phyloP scores from a whole-genome alignment of 2,113 vertebrate genomes.

The Theropithecus gelada region DNA sequence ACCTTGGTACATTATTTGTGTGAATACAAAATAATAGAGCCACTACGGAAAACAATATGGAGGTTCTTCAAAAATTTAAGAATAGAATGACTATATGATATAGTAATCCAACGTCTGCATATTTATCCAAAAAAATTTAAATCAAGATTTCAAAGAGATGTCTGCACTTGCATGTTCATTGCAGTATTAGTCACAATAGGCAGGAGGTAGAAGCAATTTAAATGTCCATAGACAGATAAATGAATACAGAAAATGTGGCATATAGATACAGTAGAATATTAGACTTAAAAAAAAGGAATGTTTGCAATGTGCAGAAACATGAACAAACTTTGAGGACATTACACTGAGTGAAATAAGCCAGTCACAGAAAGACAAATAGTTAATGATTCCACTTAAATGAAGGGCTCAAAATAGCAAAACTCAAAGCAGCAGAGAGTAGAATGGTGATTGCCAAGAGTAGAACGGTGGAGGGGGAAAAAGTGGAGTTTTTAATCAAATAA shows the following conservation, averaged over 20 bases:
- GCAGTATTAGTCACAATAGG: not conserved
- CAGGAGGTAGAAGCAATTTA: not conserved
- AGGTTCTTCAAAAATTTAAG: not conserved
- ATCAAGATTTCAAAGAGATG: not conserved
- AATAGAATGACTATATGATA: not conserved
- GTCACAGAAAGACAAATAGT: not conserved
- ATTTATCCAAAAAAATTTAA: not conserved
- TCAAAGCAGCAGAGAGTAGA: not conserved
- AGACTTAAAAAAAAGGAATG: not conserved
- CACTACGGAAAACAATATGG: not conserved
- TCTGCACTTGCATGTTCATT: not conserved
- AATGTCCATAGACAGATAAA: not conserved
- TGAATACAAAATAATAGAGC: not conserved
- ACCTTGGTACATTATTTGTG: not conserved
- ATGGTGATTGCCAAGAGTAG: fast-evolving
- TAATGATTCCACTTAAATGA: not conserved
- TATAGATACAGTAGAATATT: not conserved
- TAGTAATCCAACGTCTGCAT: not conserved
- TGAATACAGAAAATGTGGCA: not conserved
- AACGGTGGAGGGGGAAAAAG: no score
- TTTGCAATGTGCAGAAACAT: not conserved
- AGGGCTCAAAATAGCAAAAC: not conserved
- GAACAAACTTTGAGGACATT: not conserved
- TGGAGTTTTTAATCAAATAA: not conserved
- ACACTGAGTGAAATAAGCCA: not conserved